Percentiles rank a stretch among this genome's conserved stretches.
Evolutionary conservation across 2,797 vertebrate genomes (phyloP).

Genomic region (Fundulus diaphanus): DNA sequence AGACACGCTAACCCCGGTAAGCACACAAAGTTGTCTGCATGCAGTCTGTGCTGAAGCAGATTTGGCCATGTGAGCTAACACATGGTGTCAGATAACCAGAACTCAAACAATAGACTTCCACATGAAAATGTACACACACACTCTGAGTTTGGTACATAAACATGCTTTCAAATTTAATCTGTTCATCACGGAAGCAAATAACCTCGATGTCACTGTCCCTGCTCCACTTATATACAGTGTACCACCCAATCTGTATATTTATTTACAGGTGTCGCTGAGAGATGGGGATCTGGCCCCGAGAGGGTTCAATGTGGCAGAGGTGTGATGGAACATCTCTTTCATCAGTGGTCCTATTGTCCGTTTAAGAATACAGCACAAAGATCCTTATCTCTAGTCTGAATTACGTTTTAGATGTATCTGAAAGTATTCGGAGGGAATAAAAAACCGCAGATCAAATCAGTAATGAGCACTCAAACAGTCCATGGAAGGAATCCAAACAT

Average conservation of each 20-base stretch:
- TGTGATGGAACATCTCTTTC: slow-evolving; percentile 27
- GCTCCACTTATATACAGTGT: slow-evolving; percentile 22
- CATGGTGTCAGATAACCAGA: slow-evolving; percentile 41
- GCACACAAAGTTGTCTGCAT: slow-evolving; percentile 42
- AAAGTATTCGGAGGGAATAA: slow-evolving; percentile 6
- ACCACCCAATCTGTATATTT: slow-evolving; percentile 18
- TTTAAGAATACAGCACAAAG: neutral
- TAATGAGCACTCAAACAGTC: slow-evolving; percentile 27
- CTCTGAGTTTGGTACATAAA: slow-evolving; percentile 37
- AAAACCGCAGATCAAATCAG: slow-evolving; percentile 8
- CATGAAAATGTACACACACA: slow-evolving; percentile 43
- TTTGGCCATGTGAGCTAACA: slow-evolving; percentile 61
- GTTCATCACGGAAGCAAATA: slow-evolving; percentile 34
- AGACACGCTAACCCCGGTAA: slow-evolving; percentile 19
- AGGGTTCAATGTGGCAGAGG: slow-evolving; percentile 28
- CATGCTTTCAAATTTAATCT: slow-evolving; percentile 43
- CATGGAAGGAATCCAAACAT: slow-evolving; percentile 15
- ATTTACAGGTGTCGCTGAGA: slow-evolving; percentile 19
- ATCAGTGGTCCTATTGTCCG: slow-evolving; percentile 7
- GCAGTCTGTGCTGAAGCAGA: slow-evolving; percentile 31
- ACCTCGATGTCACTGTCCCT: slow-evolving; percentile 27
- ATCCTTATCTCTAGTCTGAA: neutral
- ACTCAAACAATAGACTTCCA: slow-evolving; percentile 53
- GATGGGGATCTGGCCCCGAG: slow-evolving; percentile 10
- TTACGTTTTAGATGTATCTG: neutral